phyloP scores from a whole-genome alignment of 2,113 vertebrate species.

The Columba janthina region DNA sequence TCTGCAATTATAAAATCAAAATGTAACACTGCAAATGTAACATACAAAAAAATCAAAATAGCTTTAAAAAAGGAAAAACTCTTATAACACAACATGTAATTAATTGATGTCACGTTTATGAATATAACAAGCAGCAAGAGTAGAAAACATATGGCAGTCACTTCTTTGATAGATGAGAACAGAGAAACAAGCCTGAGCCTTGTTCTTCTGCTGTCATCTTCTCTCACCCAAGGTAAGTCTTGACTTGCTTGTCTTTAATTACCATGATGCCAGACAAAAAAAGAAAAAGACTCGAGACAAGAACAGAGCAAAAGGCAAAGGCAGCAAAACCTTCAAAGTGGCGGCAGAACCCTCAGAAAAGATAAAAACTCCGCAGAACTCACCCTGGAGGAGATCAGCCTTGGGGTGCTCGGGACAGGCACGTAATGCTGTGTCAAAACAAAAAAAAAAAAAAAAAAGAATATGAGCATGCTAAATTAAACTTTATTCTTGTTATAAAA shows the following conservation, averaged over 20 bases:
- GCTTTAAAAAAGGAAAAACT: background rate
- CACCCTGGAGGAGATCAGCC: background rate
- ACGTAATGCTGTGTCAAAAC: fast-evolving
- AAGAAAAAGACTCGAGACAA: background rate
- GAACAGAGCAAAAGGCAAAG: background rate
- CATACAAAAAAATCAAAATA: background rate
- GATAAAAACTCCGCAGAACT: background rate
- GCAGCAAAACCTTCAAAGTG: background rate
- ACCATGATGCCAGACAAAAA: background rate
- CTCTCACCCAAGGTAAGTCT: background rate
- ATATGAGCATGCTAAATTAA: background rate
- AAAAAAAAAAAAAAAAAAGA: background rate
- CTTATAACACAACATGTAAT: background rate
- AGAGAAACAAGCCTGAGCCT: background rate
- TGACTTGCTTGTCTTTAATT: conserved; percentile 39
- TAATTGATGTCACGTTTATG: background rate
- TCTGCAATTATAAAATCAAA: background rate
- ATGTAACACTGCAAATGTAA: background rate
- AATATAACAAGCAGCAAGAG: background rate
- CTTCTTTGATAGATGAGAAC: conserved; percentile 8
- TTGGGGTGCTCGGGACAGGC: background rate
- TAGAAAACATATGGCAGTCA: background rate
- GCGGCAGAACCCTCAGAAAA: background rate
- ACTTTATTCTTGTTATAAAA: background rate
- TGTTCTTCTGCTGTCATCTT: background rate